Percentiles rank a stretch among this genome's conserved stretches.
Evolutionary conservation across 2,797 vertebrate species (phyloP).

Genomic region (Hydrolagus colliei): DNA sequence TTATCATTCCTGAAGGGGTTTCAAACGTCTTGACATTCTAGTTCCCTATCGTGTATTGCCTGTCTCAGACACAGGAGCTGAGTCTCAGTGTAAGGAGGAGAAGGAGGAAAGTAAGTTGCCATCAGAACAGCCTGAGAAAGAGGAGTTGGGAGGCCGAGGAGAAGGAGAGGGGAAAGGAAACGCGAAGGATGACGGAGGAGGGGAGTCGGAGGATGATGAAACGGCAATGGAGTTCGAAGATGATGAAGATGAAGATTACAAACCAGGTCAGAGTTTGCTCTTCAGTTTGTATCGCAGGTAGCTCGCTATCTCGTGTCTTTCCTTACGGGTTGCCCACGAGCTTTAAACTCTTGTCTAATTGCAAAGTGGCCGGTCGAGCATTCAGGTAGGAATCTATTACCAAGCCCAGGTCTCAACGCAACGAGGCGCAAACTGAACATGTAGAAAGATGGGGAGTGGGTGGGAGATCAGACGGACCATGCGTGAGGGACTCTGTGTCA

Average conservation of each 20-base stretch:
- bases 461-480: background rate
- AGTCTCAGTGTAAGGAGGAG: slow-evolving; percentile 23
- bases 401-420: no score
- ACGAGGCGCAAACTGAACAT: no score
- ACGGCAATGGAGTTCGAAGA: slow-evolving; percentile 52
- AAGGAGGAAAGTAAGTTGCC: slow-evolving; percentile 38
- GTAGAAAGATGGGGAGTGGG: no score
- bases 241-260: slow-evolving; percentile 60
- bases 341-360: background rate
- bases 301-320: no score
- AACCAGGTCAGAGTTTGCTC: slow-evolving; percentile 51
- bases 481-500: background rate
- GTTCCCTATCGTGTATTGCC: background rate
- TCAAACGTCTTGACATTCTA: no score
- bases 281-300: background rate
- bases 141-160: slow-evolving; percentile 39
- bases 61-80: slow-evolving; percentile 12
- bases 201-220: slow-evolving; percentile 37
- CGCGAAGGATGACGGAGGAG: slow-evolving; percentile 39
- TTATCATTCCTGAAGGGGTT: no score
- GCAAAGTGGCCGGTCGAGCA: background rate
- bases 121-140: slow-evolving; percentile 33
- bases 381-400: no score
- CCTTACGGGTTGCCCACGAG: background rate
- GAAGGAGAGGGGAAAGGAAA: background rate